These are phyloP conservation scores for Serrognathus titanus DNA, from an alignment of 2,888 invertebrate species.

Conservation along the genomic window DNA sequence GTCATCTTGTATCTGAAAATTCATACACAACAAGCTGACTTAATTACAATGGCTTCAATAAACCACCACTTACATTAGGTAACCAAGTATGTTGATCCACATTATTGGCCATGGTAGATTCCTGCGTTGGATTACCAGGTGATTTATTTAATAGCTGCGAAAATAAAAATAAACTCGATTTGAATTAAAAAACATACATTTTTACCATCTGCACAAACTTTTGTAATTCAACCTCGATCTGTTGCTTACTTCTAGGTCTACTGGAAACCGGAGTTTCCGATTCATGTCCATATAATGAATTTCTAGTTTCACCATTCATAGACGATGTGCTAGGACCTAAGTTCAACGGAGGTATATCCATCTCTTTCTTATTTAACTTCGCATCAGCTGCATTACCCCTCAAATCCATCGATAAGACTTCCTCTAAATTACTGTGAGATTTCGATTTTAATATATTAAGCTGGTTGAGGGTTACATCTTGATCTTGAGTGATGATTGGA, in stretches of 20 bases:
- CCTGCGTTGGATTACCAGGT: conserved; percentile 26
- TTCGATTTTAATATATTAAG: conserved; percentile 38
- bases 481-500: conserved; percentile 7
- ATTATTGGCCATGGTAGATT: not conserved
- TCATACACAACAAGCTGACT: not conserved
- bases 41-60: not conserved
- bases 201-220: conserved; percentile 53
- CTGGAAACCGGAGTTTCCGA: conserved; percentile 43
- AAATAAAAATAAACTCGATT: conserved; percentile 10
- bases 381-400: not conserved
- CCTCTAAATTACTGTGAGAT: conserved; percentile 38
- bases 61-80: conserved; percentile 5
- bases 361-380: not conserved
- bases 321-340: conserved; percentile 20
- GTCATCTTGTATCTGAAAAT: conserved; percentile 12
- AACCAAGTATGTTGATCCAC: conserved; percentile 8
- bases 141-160: conserved; percentile 38
- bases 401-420: conserved; percentile 29
- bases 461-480: conserved; percentile 33
- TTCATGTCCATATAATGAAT: conserved; percentile 16
- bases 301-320: conserved; percentile 21
- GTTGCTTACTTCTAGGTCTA: conserved; percentile 29
- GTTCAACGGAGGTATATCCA: conserved; percentile 3
- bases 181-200: conserved; percentile 7
- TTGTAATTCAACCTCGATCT: conserved; percentile 47